Evolutionary conservation across 1,140 invertebrate genomes (phyloP).

Genomic region (Drosophila auraria): DNA sequence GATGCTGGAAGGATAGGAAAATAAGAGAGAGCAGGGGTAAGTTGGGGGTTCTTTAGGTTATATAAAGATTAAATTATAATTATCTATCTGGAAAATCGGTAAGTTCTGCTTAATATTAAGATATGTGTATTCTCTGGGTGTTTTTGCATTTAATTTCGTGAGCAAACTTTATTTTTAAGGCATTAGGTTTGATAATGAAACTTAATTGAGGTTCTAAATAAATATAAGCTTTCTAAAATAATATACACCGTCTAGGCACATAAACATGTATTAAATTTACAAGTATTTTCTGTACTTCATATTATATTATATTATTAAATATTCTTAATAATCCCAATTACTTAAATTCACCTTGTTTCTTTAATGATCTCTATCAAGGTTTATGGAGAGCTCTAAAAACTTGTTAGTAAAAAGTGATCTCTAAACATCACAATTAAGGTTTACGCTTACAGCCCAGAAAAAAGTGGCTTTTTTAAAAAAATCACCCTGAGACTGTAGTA

Average conservation of each 20-base stretch:
- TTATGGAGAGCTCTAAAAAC: neutral
- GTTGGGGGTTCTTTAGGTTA: neutral
- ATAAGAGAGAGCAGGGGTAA: constrained; percentile 28
- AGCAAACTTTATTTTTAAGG: too few species aligned
- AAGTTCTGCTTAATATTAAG: too few species aligned
- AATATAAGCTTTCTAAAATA: rapidly evolving
- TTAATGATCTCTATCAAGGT: constrained; percentile 1
- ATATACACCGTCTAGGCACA: neutral
- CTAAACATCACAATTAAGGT: neutral
- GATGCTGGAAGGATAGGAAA: constrained; percentile 87
- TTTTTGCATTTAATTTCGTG: too few species aligned
- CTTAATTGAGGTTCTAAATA: neutral
- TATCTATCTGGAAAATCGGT: too few species aligned
- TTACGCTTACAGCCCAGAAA: constrained; percentile 1
- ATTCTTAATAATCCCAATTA: too few species aligned
- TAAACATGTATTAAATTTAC: neutral
- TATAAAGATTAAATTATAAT: too few species aligned
- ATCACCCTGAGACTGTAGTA: neutral
- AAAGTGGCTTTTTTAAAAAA: constrained; percentile 2
- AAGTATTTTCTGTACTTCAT: too few species aligned
- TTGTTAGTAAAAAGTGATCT: too few species aligned
- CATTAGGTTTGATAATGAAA: neutral
- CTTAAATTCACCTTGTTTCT: neutral
- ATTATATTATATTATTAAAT: too few species aligned
- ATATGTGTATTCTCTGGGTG: too few species aligned